phyloP scores from a whole-genome alignment of 2,113 vertebrate genomes.

The Pangasianodon gigas region DNA sequence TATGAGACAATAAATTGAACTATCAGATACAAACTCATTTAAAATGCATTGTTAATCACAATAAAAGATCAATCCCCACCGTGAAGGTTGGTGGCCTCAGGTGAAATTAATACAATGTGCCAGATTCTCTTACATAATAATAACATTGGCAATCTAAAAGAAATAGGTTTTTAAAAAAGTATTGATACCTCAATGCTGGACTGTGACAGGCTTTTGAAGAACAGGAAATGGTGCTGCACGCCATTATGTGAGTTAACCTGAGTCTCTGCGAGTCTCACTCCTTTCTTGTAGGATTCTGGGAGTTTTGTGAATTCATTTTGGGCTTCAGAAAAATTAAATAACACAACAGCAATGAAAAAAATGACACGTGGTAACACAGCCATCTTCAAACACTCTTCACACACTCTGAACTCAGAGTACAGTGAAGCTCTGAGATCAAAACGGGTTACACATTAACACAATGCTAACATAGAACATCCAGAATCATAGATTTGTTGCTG shows the following conservation, averaged over 20 bases:
- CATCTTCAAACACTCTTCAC: constrained; percentile 38
- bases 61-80: neutral
- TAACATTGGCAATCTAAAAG: neutral
- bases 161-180: neutral
- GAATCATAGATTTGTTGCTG: neutral
- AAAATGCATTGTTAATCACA: neutral
- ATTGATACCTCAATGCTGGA: constrained; percentile 61
- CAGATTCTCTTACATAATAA: no score
- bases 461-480: neutral
- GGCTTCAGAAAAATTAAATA: constrained; percentile 37
- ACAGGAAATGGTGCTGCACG: constrained; percentile 68
- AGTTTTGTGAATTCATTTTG: constrained; percentile 49
- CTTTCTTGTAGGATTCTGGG: constrained; percentile 49
- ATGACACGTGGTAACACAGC: constrained; percentile 27
- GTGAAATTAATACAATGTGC: neutral
- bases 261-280: constrained; percentile 64
- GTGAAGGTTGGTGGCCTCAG: neutral
- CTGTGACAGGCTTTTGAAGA: constrained; percentile 58
- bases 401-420: constrained; percentile 10
- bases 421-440: constrained; percentile 1
- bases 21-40: neutral
- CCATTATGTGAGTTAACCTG: constrained; percentile 53
- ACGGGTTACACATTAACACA: constrained; percentile 40
- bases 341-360: constrained; percentile 53
- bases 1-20: neutral